phyloP scores from a whole-genome alignment of 53 echinoderm and acorn worm genomes.

The Henricia sp. region DNA sequence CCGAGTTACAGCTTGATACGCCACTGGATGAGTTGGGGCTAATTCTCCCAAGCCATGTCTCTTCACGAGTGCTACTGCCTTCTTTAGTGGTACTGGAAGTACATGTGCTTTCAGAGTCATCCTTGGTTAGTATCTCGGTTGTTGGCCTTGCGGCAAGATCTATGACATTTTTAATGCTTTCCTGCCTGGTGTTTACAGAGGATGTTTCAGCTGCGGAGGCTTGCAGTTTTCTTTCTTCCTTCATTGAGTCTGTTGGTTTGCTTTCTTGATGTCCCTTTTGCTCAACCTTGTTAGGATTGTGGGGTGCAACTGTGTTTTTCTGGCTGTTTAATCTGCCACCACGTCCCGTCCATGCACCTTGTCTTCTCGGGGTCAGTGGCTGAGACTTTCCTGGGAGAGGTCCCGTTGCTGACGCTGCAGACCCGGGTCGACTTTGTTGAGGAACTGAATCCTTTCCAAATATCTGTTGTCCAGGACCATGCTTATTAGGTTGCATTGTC shows the following conservation, averaged over 20 bases:
- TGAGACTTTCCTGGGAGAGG: not conserved
- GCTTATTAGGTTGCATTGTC: too few species aligned
- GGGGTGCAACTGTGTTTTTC: not conserved
- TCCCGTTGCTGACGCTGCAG: too few species aligned
- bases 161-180: not conserved
- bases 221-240: not conserved
- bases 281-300: not conserved
- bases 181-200: not conserved
- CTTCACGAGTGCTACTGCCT: slow-evolving; percentile 30
- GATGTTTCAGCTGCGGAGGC: not conserved
- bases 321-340: slow-evolving; percentile 9
- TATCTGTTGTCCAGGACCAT: too few species aligned
- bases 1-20: slow-evolving; percentile 55
- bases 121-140: not conserved
- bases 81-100: slow-evolving; percentile 30
- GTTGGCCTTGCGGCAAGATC: not conserved
- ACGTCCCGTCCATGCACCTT: slow-evolving; percentile 13
- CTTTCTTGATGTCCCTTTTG: not conserved
- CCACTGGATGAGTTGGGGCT: slow-evolving; percentile 76
- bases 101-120: slow-evolving; percentile 8
- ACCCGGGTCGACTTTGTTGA: too few species aligned
- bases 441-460: too few species aligned
- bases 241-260: not conserved
- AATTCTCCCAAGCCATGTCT: slow-evolving; percentile 6
- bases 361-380: not conserved